phyloP scores from a whole-genome alignment of 2,888 invertebrate genomes.

The Ecdyonurus torrentis region DNA sequence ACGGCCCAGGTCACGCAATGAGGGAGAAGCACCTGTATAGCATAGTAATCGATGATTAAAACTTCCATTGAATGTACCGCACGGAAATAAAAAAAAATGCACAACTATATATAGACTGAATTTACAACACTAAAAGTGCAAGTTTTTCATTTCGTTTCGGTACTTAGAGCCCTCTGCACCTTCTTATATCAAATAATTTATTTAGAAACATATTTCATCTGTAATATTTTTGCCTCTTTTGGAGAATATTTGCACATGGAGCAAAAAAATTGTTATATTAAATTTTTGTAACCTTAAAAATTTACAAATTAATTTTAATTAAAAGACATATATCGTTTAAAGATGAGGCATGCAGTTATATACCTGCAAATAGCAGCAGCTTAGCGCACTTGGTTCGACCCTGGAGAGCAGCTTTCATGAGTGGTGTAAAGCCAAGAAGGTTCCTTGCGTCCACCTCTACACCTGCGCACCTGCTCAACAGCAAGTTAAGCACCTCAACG shows the following conservation, averaged over 20 bases:
- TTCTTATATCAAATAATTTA: too few relatives aligned
- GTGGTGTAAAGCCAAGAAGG: constrained; percentile 49
- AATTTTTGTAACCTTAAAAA: background rate
- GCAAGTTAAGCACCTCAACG: constrained; percentile 46
- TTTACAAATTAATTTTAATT: background rate
- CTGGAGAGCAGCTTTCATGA: constrained; percentile 60
- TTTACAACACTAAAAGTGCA: too few relatives aligned
- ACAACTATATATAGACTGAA: too few relatives aligned
- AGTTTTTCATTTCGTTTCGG: too few relatives aligned
- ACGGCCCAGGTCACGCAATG: constrained; percentile 46
- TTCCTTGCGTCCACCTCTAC: constrained; percentile 53
- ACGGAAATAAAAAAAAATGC: too few relatives aligned
- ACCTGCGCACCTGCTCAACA: constrained; percentile 43
- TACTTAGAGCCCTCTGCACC: too few relatives aligned
- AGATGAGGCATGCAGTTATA: background rate
- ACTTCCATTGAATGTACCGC: too few relatives aligned
- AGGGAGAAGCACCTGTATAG: constrained; percentile 57
- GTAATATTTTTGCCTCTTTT: background rate
- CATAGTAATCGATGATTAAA: too few relatives aligned
- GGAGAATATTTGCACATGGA: too few relatives aligned
- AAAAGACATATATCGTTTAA: background rate
- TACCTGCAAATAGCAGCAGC: constrained; percentile 53
- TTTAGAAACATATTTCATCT: background rate
- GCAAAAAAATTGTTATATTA: background rate
- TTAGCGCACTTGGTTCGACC: constrained; percentile 57